A percentile compares a stretch with the other conserved stretches of the same genome.
phyloP scores from a whole-genome alignment of 2,797 vertebrate species.

The Microcaecilia unicolor region DNA sequence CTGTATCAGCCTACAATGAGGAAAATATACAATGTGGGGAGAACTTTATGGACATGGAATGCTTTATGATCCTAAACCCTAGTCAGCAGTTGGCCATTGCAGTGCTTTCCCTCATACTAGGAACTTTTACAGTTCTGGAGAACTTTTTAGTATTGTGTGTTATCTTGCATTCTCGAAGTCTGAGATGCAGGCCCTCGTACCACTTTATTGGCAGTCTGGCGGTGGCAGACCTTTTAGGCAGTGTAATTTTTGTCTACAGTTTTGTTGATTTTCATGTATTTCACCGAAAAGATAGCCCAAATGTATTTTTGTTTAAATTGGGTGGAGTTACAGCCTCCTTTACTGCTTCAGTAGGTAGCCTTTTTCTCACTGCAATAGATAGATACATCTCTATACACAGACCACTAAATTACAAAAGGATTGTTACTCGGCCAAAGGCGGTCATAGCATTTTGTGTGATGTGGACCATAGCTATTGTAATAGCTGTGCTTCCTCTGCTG shows the following conservation, averaged over 20 bases:
- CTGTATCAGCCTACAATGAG: conserved; percentile 66
- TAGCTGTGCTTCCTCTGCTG: conserved; percentile 90
- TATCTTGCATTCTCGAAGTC: conserved; percentile 89
- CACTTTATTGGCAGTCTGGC: conserved; percentile 97
- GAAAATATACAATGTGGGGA: conserved; percentile 87
- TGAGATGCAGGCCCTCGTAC: conserved; percentile 92
- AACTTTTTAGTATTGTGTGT: conserved; percentile 92
- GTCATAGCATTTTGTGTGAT: conserved; percentile 96
- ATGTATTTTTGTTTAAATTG: conserved; percentile 94
- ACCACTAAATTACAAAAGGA: conserved; percentile 90
- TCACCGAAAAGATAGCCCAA: conserved; percentile 91
- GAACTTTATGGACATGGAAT: conserved; percentile 99
- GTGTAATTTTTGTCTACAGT: conserved; percentile 97
- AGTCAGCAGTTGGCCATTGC: conserved; percentile 95
- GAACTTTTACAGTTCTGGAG: conserved; percentile 95
- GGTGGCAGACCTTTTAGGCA: conserved; percentile 91
- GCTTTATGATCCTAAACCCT: conserved; percentile 97
- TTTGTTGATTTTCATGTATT: conserved; percentile 98
- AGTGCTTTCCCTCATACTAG: conserved; percentile 85
- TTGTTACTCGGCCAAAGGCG: conserved; percentile 93
- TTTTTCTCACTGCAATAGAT: conserved; percentile 97
- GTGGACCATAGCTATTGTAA: conserved; percentile 95
- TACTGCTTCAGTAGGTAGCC: conserved; percentile 93
- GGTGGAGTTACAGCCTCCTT: conserved; percentile 96
- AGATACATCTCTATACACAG: conserved; percentile 97